Base-by-base conservation (phyloP, 2,797 vertebrate species). In the Limosa lapponica region DNA sequence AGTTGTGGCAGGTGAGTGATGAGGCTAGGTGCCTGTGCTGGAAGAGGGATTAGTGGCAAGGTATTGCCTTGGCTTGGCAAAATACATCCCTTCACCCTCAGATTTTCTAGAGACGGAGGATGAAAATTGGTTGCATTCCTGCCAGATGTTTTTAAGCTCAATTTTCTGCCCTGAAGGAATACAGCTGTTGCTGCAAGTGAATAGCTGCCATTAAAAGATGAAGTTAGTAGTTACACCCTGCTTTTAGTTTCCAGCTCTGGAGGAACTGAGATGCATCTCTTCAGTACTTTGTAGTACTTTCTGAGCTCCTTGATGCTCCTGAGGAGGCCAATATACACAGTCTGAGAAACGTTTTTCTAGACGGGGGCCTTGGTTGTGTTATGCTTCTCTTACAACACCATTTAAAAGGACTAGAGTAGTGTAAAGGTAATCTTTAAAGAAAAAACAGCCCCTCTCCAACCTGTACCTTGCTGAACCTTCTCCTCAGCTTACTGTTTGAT, bases 121-220 rank as follows among this genome's bases (percentile, higher is more conserved):
- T 57, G 87, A 93, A 87, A 86, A 59, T 54, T 27, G 34, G 27
- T 69, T 93, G 57, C 90, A 72, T 81, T 71, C 72, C 82, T 91
- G 82, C 82, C 91, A 91, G 87, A 95, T 90, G 72, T 89, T 93
- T 90, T 95, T 74, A 95, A 86, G 75, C 85, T 95, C 93, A 74
- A 3, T 86, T 94, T 95, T 94, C 87, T 95, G 59, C 91, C 96
- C 93, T 81, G 93, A 52, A 94, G 93, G 79, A 95, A 64, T 78
- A 86, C 89, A 96, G 85, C 91, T 97, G 91, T 94, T 96, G 59
- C 52, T 95, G 85, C 41, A 57, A 90, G 87, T 69, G 82, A 91
- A 67, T 82, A 93, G 86, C 71, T 82, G 48, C 66, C 57, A 49
- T 88, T 80, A 91, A 88, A 86, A 83, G 72, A 52, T 80, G 64